These are phyloP conservation scores for Lepidochitona cinerea DNA, from an alignment of 2,888 invertebrate species.

Conservation along the genomic window DNA sequence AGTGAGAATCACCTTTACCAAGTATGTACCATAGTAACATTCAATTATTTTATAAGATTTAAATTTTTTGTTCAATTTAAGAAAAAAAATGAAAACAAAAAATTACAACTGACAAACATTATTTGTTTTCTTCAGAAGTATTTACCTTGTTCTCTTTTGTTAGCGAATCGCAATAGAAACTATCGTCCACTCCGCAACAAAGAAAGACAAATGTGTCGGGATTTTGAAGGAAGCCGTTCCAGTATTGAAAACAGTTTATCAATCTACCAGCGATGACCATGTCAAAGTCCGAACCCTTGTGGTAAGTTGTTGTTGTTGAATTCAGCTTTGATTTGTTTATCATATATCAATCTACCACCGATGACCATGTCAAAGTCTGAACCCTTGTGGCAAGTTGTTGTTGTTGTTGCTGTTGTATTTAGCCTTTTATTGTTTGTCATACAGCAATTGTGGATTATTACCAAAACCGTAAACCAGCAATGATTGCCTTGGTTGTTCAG, in stretches of 20 bases:
- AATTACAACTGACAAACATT: no score
- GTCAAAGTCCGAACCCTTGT: slow-evolving; percentile 79
- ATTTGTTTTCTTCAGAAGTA: background rate
- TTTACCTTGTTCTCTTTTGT: slow-evolving; percentile 19
- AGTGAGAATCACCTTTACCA: slow-evolving; percentile 89
- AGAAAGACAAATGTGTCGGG: slow-evolving; percentile 95
- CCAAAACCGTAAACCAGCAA: no score
- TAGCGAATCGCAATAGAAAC: slow-evolving; percentile 97
- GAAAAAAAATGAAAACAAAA: no score
- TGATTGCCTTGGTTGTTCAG: no score
- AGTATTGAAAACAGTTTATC: slow-evolving; percentile 93
- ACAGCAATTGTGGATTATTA: no score
- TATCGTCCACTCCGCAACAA: slow-evolving; percentile 95
- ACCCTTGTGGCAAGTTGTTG: slow-evolving; percentile 77
- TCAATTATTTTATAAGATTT: no score
- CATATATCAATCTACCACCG: slow-evolving; percentile 89
- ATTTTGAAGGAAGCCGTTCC: slow-evolving; percentile 91
- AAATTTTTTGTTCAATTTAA: no score
- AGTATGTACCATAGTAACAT: no score
- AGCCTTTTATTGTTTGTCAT: no score
- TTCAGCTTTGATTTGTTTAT: no score
- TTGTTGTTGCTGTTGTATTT: no score
- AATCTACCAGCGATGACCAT: slow-evolving; percentile 88
- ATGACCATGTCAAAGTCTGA: slow-evolving; percentile 85
- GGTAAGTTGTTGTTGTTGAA: no score